These are phyloP conservation scores for Acrocyrtus sp. DNA, from an alignment of 2,888 invertebrate genomes.

Conservation along the genomic window DNA sequence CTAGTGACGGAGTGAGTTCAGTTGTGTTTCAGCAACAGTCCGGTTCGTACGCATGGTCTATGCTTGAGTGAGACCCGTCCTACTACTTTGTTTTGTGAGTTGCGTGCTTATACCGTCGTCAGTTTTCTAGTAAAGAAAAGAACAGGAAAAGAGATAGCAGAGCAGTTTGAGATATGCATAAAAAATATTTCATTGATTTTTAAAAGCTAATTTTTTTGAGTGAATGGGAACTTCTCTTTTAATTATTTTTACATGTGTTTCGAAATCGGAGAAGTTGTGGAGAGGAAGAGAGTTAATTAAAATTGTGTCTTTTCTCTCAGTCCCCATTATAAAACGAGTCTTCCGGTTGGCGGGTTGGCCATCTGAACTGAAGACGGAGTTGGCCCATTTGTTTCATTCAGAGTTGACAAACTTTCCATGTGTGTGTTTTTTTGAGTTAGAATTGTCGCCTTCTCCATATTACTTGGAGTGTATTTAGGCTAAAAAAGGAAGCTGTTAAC, in stretches of 20 bases:
- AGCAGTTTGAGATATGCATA: neutral
- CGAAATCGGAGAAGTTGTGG: constrained; percentile 4
- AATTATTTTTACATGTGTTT: constrained; percentile 26
- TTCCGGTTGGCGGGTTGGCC: constrained; percentile 19
- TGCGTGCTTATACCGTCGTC: neutral
- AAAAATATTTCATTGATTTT: neutral
- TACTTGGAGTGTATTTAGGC: too few species aligned
- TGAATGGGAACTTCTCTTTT: constrained; percentile 3
- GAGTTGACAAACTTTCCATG: neutral
- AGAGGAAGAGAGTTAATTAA: constrained; percentile 24
- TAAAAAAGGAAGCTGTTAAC: neutral
- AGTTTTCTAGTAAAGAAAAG: neutral
- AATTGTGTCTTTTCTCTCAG: neutral
- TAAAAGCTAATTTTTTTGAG: neutral
- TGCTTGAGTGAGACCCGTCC: constrained; percentile 16
- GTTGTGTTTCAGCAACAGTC: constrained; percentile 36
- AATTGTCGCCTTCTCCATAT: too few species aligned
- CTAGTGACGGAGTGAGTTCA: constrained; percentile 10
- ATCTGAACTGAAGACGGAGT: constrained; percentile 10
- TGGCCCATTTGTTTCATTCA: constrained; percentile 34
- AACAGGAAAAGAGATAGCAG: neutral
- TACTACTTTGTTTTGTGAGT: constrained; percentile 1
- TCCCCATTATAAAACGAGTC: constrained; percentile 3
- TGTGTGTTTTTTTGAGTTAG: constrained; percentile 2
- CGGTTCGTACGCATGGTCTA: constrained; percentile 28